Base-by-base conservation (phyloP, 2,113 vertebrate genomes). In the Protobothrops flavoviridis region DNA sequence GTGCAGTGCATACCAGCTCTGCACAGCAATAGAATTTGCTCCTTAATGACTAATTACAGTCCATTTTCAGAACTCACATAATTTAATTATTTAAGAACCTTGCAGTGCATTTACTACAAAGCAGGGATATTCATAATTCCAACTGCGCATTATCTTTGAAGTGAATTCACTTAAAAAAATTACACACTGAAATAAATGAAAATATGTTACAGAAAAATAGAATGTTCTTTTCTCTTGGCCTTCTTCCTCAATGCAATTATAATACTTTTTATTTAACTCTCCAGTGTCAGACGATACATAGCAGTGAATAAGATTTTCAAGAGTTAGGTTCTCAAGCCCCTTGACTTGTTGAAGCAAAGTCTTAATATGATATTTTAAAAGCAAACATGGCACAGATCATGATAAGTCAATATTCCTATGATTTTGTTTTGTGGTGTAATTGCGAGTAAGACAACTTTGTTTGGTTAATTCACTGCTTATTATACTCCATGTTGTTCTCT, bases 21-120 rank as follows among this genome's bases (percentile, higher is more conserved):
- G 61, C 89, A 92, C 94, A 94, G 96, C 94, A 97, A 96, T 95
- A 96, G 93, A 95, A 96, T 95, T 96, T 96, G 90, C 95, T 96
- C 96, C 96, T 97, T 97, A 97, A 97, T 97, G 96, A 96, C 96
- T 97, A 97, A 97, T 97, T 97, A 96, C 94, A 94, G 96, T 97
- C 86, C 95, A 95, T 96, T 97, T 97, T 96, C 96, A 96, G 93
- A 96, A 96, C 96, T 95, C 93, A 91, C 95, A 96, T 96, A 97
- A 97, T 97, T 97, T 96, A 97, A 97, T 97, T 97, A 97, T 97
- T 97, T 97, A 97, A 96, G 95, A 96, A 96, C 95, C 95, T 95
- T 96, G 94, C 95, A 95, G 94, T 94, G 90, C 90, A 90, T 96
- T 95, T 94, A 97, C 96, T 97, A 97, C 96, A 97, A 97, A 97